These are phyloP conservation scores for Syndactyla subalaris DNA, from an alignment of 2,797 vertebrate genomes.

Conservation along the genomic window DNA sequence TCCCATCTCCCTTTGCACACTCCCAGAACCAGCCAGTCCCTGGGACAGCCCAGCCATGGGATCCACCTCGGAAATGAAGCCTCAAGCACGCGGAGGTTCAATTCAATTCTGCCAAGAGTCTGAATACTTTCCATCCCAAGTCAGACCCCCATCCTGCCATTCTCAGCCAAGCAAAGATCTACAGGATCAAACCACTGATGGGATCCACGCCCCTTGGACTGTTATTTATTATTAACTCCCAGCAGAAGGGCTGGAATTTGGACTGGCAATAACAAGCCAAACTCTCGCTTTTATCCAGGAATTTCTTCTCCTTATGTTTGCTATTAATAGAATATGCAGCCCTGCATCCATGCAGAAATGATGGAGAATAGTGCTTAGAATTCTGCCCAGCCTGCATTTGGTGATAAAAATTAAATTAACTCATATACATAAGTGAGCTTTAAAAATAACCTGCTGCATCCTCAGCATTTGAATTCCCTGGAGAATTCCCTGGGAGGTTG, in stretches of 20 bases:
- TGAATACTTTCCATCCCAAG: too few species aligned
- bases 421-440: neutral
- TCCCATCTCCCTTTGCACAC: neutral
- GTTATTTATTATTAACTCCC: neutral
- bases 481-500: neutral
- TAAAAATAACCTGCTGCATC: neutral
- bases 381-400: neutral
- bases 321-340: conserved; percentile 3
- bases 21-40: too few species aligned
- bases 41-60: too few species aligned
- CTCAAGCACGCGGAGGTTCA: too few species aligned
- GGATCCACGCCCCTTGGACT: neutral
- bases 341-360: conserved; percentile 8
- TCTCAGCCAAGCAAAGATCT: too few species aligned
- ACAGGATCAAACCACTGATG: neutral
- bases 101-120: too few species aligned
- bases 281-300: neutral
- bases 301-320: neutral
- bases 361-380: neutral
- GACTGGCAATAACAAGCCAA: neutral
- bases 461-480: neutral
- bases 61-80: too few species aligned
- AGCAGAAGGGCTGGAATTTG: neutral
- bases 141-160: too few species aligned
- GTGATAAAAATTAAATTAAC: conserved; percentile 21